Conservation (phyloP, 2,888 invertebrate genomes). For the Chymomyza amoena region DNA sequence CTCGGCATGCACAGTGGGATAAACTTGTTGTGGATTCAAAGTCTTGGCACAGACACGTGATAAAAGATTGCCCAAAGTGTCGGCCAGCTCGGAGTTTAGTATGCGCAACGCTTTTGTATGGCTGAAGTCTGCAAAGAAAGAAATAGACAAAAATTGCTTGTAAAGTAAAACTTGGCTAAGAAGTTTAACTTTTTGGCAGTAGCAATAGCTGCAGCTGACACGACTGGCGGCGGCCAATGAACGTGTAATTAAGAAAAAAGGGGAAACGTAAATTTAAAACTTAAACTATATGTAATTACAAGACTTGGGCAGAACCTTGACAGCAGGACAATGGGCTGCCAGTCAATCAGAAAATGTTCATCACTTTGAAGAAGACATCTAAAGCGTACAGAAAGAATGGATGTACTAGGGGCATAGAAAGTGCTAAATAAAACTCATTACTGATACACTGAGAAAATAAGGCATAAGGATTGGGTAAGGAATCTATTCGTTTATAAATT, state of each 20-base stretch:
- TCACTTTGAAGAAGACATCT: neutral
- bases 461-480: too few species aligned
- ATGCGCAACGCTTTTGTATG: constrained; percentile 86
- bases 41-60: constrained; percentile 87
- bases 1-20: constrained; percentile 82
- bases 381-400: neutral
- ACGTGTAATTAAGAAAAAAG: neutral
- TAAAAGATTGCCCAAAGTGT: constrained; percentile 94
- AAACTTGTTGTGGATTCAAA: constrained; percentile 88
- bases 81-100: constrained; percentile 93
- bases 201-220: constrained; percentile 4
- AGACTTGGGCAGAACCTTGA: neutral
- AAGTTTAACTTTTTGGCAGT: neutral
- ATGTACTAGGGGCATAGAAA: neutral
- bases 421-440: neutral
- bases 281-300: neutral
- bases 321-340: neutral
- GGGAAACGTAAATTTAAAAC: neutral
- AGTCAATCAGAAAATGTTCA: neutral
- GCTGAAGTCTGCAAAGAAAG: constrained; percentile 86
- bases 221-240: too few species aligned
- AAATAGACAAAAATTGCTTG: constrained; percentile 2
- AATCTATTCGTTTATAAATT: too few species aligned
- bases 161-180: neutral
- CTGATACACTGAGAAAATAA: neutral